Evolutionary conservation across 2,113 vertebrate species (phyloP).

Genomic region (Aplodontia rufa): DNA sequence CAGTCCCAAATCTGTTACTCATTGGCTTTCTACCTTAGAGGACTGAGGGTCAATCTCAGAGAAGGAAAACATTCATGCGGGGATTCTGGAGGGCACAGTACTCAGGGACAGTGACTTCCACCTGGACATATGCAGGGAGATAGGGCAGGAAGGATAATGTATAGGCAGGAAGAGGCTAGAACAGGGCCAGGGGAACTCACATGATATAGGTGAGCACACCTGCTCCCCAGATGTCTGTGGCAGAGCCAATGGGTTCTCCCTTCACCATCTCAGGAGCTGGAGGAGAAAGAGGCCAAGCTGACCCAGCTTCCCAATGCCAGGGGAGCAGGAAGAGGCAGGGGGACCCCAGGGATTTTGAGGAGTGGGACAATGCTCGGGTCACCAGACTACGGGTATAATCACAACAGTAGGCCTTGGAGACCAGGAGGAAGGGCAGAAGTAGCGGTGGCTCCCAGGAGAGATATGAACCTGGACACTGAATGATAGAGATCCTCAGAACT

Average conservation of each 20-base stretch:
- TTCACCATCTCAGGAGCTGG: slow-evolving; percentile 98
- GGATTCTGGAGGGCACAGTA: neutral
- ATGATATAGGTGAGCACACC: slow-evolving; percentile 96
- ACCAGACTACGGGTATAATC: neutral
- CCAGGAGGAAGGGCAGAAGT: neutral
- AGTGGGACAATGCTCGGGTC: neutral
- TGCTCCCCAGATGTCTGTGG: slow-evolving; percentile 96
- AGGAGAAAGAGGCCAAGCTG: slow-evolving; percentile 51
- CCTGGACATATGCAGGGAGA: neutral
- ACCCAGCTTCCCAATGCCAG: neutral
- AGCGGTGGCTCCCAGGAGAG: neutral
- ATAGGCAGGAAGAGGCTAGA: neutral
- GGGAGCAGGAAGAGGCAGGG: neutral
- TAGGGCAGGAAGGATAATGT: fast-evolving
- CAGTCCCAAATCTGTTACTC: neutral
- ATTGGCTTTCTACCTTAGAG: neutral
- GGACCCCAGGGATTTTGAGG: neutral
- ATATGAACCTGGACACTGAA: neutral
- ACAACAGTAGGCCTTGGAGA: neutral
- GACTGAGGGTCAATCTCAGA: neutral
- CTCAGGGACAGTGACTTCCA: neutral
- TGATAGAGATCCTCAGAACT: neutral
- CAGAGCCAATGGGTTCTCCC: slow-evolving; percentile 95
- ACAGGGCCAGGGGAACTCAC: slow-evolving; percentile 86
- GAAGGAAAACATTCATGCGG: neutral